Evolutionary conservation across 92 coral and sea anemone genomes (phyloP), one percentile per base, ranked within the genome.

Genomic region (Palythoa heliodiscus): DNA sequence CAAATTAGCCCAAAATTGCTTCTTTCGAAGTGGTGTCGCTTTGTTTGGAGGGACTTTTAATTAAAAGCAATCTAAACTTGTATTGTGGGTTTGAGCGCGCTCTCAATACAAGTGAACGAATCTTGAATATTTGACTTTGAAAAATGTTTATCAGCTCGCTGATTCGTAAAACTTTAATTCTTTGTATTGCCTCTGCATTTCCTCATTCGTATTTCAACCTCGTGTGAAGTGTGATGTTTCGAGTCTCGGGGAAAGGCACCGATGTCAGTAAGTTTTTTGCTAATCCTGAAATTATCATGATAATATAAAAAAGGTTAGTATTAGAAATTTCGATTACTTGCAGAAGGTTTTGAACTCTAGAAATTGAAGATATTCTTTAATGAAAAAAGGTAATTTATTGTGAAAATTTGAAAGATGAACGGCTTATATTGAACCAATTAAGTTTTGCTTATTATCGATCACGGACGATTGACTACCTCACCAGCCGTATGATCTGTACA

Each of bases 41-140:
- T n/a, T 70, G 22, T 80, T 80, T 64, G 63, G 13, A 16, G 84
- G 23, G 20, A 64, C 13, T 20, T 47, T 79, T 64, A n/a, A 80
- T 40, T 80, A 20, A 80, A 67, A 66, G 24, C 61, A 54, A 77
- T 54, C 24, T 29, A 77, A 57, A 55, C 66, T 37, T 57, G 70
- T 37, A 47, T 80, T 66, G 84, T 80, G 63, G 22, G 23, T 66
- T 64, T 29, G 47, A 80, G 73, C 70, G 66, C 73, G 6, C 23
- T 48, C 48, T 48, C 43, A 40, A 22, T 60, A 39, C 38, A 60
- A 20, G 29, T 63, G 58, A 6, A n/a, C 12, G 47, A 54, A 11
- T 55, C 47, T 23, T 43, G 61, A 80, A 80, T 80, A 80, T 66
- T 67, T 19, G 84, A 67, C 63, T 80, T 15, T 80, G 57, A 13